Base-by-base conservation (phyloP, 64 coral and sea anemone species). In the Montipora capricornis region DNA sequence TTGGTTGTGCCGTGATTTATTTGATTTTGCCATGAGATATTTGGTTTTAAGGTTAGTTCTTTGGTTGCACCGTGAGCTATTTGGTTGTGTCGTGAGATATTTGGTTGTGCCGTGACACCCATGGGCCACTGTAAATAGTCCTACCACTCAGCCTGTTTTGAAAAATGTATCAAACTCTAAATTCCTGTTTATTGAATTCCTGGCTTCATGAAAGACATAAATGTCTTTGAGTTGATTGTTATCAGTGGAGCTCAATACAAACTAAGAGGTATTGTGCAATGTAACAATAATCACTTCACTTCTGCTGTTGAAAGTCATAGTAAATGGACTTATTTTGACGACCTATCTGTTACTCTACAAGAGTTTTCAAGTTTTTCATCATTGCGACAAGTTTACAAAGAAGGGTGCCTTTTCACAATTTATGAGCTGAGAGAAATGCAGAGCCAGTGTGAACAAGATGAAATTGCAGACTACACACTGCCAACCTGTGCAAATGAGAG, bases 71-170 rank as follows among this genome's bases (percentile, higher is more conserved):
- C 15, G 0, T 11, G 60, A 64, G 1, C 0, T 64, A 14, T 64
- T 64, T 64, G 60, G 6, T 64, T 11, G 0, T 64, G 60, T 5
- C 60, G 60, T 64, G 60, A 64, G 8, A 14, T 15, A 64, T 64
- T 64, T 64, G 60, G 2, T 64, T 64, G 8, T 64, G 60, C 60
- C 60, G 14, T 64, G 60, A 64, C 53, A 57, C 53, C 53, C 53
- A 57, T 57, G 53, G 53, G 53, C 53, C 53, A 57, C 53, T 0
- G 10, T 57, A 57, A 44, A 78, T 16, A 90, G 26, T 45, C 75
- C 76, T 76, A 90, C 88, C 44, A 66, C n/a, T 78, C 44, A 90
- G 14, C 76, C 60, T 12, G 10, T 64, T 11, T 64, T 64, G 13
- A 64, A 8, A 12, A 12, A 7, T 64, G 60, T 64, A 12, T 8